phyloP scores from a whole-genome alignment of 2,888 invertebrate species.

The Alentia gelatinosa region DNA sequence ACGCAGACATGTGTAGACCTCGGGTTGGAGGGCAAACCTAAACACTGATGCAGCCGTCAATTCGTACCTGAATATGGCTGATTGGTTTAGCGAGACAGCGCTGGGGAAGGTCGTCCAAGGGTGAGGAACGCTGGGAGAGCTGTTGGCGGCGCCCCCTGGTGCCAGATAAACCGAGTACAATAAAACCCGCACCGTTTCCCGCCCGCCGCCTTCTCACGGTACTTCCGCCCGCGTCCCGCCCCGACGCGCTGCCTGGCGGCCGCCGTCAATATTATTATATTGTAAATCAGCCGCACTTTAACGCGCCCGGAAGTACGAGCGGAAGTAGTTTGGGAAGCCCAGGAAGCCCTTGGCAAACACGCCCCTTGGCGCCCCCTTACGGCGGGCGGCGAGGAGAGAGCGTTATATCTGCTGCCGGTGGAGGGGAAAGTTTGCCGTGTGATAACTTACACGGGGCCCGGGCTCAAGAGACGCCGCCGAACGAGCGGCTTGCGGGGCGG shows the following conservation, averaged over 20 bases:
- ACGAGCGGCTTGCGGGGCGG: too few relatives aligned
- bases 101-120: background rate
- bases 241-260: background rate
- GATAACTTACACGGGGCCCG: too few relatives aligned
- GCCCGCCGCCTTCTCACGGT: background rate
- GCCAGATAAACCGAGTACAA: background rate
- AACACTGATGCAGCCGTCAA: background rate
- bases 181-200: background rate
- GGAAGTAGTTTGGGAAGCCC: too few relatives aligned
- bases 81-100: background rate
- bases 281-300: conserved; percentile 1
- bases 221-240: background rate
- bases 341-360: too few relatives aligned
- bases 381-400: too few relatives aligned
- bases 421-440: too few relatives aligned
- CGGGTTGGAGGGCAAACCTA: background rate
- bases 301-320: background rate
- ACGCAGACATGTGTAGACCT: background rate
- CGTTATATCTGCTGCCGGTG: too few relatives aligned
- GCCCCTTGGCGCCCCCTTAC: too few relatives aligned
- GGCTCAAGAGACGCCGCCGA: too few relatives aligned
- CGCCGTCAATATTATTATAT: background rate
- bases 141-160: background rate
- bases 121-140: background rate
- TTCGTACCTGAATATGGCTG: background rate